Evolutionary conservation across 2,888 invertebrate species (phyloP).

Genomic region (Drosophila planitibia): DNA sequence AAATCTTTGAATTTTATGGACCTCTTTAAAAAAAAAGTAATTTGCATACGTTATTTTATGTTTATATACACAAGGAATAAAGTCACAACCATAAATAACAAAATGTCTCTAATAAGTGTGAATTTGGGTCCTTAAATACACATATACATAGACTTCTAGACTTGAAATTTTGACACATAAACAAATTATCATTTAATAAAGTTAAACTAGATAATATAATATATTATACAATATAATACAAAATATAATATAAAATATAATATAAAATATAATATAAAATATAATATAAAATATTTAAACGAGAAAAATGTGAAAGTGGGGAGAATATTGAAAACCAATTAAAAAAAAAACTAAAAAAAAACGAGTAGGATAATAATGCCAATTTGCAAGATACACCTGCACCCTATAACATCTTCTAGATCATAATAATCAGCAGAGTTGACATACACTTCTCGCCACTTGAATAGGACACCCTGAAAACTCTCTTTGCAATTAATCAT

Average conservation of each 20-base stretch:
- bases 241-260: not conserved
- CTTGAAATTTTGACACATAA: not conserved
- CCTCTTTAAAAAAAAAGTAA: conserved; percentile 67
- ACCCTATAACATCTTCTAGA: not conserved
- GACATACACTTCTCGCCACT: not conserved
- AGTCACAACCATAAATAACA: not conserved
- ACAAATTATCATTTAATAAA: not conserved
- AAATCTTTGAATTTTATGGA: conserved; percentile 74
- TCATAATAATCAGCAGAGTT: not conserved
- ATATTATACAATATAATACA: not conserved
- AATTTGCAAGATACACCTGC: too few species aligned
- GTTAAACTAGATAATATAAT: not conserved
- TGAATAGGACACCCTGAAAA: too few species aligned
- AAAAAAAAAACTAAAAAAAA: not conserved
- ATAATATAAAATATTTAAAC: not conserved
- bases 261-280: too few species aligned
- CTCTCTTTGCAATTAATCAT: not conserved
- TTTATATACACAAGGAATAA: conserved; percentile 23
- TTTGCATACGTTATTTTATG: conserved; percentile 82
- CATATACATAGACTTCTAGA: rapidly evolving
- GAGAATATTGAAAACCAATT: not conserved
- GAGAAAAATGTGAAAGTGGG: not conserved
- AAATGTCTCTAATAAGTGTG: too few species aligned
- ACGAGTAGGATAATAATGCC: not conserved
- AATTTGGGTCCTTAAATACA: conserved; percentile 3